A percentile compares a stretch with the other conserved stretches of the same genome.
Evolutionary conservation across 2,113 vertebrate genomes (phyloP).

Genomic region (Mormyrus iriodes): DNA sequence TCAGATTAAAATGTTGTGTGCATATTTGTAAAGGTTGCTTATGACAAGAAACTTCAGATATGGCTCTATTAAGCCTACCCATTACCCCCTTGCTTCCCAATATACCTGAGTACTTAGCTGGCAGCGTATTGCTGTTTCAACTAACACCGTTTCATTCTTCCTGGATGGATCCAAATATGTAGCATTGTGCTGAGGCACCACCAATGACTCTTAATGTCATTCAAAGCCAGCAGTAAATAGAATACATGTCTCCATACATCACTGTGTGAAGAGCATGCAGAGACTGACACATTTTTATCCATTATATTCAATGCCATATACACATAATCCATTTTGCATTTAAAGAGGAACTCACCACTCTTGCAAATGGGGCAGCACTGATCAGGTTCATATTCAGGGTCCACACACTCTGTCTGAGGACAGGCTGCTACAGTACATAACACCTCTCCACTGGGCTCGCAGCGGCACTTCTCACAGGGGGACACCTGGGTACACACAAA

Average conservation of each 20-base stretch:
- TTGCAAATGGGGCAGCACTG: slow-evolving; percentile 98
- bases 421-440: slow-evolving; percentile 90
- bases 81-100: background rate
- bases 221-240: background rate
- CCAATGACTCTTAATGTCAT: background rate
- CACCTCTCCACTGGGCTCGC: slow-evolving; percentile 89
- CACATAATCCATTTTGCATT: background rate
- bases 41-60: background rate
- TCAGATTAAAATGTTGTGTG: background rate
- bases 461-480: slow-evolving; percentile 86
- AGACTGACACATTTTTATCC: background rate
- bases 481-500: slow-evolving; percentile 76
- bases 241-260: background rate
- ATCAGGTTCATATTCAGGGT: slow-evolving; percentile 92
- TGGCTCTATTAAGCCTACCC: background rate
- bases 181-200: background rate
- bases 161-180: background rate
- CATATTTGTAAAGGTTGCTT: background rate
- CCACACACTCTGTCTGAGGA: slow-evolving; percentile 94
- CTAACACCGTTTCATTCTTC: background rate
- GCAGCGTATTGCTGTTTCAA: background rate
- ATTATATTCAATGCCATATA: background rate
- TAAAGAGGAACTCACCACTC: slow-evolving; percentile 67
- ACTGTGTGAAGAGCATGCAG: background rate
- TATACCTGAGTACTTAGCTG: background rate